Evolutionary conservation across 2,888 invertebrate genomes (phyloP), one percentile per base, ranked within the genome.

Genomic region (Bhutanitis thaidina): DNA sequence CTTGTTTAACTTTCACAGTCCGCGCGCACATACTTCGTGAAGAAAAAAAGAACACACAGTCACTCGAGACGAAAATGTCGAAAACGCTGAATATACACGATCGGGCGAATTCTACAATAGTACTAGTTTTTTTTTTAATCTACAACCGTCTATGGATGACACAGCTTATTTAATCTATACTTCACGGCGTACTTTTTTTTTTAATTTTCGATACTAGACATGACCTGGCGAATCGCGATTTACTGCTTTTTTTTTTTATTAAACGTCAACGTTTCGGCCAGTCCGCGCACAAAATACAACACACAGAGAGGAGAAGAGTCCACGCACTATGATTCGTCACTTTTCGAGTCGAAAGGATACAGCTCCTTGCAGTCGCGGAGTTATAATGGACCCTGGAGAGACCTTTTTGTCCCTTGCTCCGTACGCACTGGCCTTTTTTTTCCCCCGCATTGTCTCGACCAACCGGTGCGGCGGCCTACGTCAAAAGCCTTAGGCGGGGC

Each of bases 401-500:
- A 75, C 80, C 82, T 82, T 80, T 80, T 79, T 82, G 82, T 81
- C 80, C 79, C 79, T 77, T 74, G 70, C 71, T 52, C 65, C 63
- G 62, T 64, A 67, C 69, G 67, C 55, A 78, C 77, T 76, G 75
- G 68, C 29, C 46, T 73, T 74, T 77, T 77, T 80, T 81, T n/a
- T n/a, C 77, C 64, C 65, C 48, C 13, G 15, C 70, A 77, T 77
- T 80, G 80, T 79, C 74, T 76, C 73, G 70, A 25, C 73, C 74
- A 77, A 80, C 78, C 80, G 72, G 77, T 62, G 58, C 61, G 61
- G 57, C 64, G 67, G 78, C 76, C 76, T 75, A 77, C 68, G 43
- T 54, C 55, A 59, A 54, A 60, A 62, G 63, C 70, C 69, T 71
- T 72, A 66, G 80, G 79, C 79, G 79, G 76, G 67, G 77, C 69